Evolutionary conservation across 2,113 vertebrate species (phyloP).

Genomic region (Labeo rohita): DNA sequence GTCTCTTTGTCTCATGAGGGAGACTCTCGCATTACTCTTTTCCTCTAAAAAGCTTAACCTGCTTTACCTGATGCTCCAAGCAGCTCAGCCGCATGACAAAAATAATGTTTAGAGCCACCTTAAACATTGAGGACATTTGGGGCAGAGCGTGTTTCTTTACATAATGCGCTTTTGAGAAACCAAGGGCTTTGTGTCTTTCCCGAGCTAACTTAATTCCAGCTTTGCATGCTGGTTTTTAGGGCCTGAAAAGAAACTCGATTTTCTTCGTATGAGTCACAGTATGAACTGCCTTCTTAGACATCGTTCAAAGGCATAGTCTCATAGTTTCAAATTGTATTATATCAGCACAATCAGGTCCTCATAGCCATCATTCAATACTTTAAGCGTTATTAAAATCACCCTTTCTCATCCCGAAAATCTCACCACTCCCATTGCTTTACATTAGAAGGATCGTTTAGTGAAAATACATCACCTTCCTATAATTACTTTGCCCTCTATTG

Average conservation of each 20-base stretch:
- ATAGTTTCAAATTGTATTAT: slow-evolving; percentile 3
- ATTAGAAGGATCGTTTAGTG: slow-evolving; percentile 34
- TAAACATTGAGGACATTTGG: slow-evolving; percentile 5
- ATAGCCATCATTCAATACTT: slow-evolving; percentile 26
- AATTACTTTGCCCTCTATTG: slow-evolving; percentile 27
- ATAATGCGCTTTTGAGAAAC: slow-evolving; percentile 15
- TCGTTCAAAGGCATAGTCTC: background rate
- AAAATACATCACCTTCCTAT: slow-evolving; percentile 42
- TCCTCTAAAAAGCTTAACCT: slow-evolving; percentile 33
- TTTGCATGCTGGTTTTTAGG: background rate
- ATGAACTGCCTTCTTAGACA: background rate
- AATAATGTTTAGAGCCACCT: slow-evolving; percentile 19
- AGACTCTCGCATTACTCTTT: slow-evolving; percentile 41
- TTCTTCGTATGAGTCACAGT: background rate
- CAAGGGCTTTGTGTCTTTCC: slow-evolving; percentile 2
- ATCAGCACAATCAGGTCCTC: background rate
- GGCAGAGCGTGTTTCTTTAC: background rate
- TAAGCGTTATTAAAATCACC: slow-evolving; percentile 24
- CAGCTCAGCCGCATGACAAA: slow-evolving; percentile 7
- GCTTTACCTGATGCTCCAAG: slow-evolving; percentile 9
- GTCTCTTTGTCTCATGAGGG: slow-evolving; percentile 37
- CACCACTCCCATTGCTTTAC: slow-evolving; percentile 1
- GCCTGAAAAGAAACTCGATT: slow-evolving; percentile 7
- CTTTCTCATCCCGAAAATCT: background rate
- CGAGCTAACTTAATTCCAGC: slow-evolving; percentile 14